phyloP scores from a whole-genome alignment of 2,113 vertebrate genomes.

The Solea senegalensis region DNA sequence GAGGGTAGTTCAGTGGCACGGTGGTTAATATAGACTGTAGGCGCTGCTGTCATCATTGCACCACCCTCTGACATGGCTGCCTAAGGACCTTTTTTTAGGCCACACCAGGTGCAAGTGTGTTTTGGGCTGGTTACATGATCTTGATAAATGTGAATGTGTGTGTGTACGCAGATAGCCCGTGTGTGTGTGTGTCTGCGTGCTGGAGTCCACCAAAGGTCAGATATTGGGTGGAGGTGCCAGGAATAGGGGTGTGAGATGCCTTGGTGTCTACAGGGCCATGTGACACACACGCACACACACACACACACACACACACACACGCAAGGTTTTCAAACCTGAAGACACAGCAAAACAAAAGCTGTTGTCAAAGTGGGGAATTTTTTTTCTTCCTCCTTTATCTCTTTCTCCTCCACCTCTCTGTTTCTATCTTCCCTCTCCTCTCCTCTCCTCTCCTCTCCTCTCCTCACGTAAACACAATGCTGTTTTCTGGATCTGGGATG shows the following conservation, averaged over 20 bases:
- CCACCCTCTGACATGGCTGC: constrained; percentile 48
- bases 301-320: constrained; percentile 19
- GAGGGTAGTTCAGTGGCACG: constrained; percentile 15
- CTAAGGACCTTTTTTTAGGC: constrained; percentile 76
- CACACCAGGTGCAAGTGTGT: constrained; percentile 79
- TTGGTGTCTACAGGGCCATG: constrained; percentile 68
- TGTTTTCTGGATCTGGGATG: constrained; percentile 82
- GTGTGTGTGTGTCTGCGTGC: constrained; percentile 42
- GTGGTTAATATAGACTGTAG: constrained; percentile 32
- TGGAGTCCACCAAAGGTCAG: constrained; percentile 79
- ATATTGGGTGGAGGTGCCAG: constrained; percentile 78
- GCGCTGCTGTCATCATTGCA: constrained; percentile 48
- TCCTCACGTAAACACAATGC: constrained; percentile 78
- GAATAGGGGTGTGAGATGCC: constrained; percentile 85
- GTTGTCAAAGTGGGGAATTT: constrained; percentile 67
- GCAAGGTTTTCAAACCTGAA: constrained; percentile 42
- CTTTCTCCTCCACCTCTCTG: constrained; percentile 20
- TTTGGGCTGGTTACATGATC: constrained; percentile 78
- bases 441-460: constrained; percentile 17
- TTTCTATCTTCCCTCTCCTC: constrained; percentile 1
- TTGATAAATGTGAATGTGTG: constrained; percentile 51
- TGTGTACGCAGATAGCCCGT: constrained; percentile 16
- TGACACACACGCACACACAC: constrained; percentile 35
- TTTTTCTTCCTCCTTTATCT: constrained; percentile 29
- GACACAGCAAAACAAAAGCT: constrained; percentile 65